phyloP scores from a whole-genome alignment of 2,888 invertebrate genomes.

The Rhorus exstirpatorius region DNA sequence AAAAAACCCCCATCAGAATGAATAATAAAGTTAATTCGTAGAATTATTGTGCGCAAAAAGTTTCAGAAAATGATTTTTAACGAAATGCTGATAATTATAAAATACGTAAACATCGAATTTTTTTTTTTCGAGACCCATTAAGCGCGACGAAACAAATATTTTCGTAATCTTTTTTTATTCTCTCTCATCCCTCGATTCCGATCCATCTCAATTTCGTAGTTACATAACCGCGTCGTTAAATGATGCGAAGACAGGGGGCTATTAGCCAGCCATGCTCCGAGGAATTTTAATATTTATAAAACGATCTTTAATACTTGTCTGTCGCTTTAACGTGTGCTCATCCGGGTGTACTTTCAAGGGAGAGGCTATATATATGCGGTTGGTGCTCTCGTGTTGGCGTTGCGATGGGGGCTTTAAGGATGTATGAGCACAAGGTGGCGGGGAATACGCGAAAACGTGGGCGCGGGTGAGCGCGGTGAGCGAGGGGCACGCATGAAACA shows the following conservation, averaged over 20 bases:
- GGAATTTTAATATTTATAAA: slow-evolving; percentile 38
- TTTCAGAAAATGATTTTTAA: background rate
- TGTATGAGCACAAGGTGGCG: too few relatives aligned
- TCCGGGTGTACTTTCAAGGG: slow-evolving; percentile 4
- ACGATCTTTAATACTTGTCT: slow-evolving; percentile 31
- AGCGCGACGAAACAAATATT: slow-evolving; percentile 7
- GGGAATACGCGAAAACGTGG: too few relatives aligned
- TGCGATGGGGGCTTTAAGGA: slow-evolving; percentile 42
- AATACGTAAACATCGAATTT: background rate
- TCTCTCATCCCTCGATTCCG: slow-evolving; percentile 19
- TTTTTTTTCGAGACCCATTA: background rate
- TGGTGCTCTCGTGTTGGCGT: slow-evolving; percentile 28
- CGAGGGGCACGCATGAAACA: too few relatives aligned
- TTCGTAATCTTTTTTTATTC: slow-evolving; percentile 19
- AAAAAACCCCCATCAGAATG: too few relatives aligned
- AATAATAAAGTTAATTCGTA: too few relatives aligned
- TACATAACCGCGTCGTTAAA: background rate
- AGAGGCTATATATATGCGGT: background rate
- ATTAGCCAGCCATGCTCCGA: background rate
- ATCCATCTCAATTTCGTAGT: slow-evolving; percentile 29
- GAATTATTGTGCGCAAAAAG: too few relatives aligned
- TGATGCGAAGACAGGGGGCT: background rate
- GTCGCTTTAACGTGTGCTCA: slow-evolving; percentile 2
- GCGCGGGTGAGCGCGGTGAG: too few relatives aligned
- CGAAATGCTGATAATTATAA: background rate